Percentiles rank a stretch among this genome's conserved stretches.
phyloP scores from a whole-genome alignment of 2,113 vertebrate genomes.

The Phrynocephalus versicolor region DNA sequence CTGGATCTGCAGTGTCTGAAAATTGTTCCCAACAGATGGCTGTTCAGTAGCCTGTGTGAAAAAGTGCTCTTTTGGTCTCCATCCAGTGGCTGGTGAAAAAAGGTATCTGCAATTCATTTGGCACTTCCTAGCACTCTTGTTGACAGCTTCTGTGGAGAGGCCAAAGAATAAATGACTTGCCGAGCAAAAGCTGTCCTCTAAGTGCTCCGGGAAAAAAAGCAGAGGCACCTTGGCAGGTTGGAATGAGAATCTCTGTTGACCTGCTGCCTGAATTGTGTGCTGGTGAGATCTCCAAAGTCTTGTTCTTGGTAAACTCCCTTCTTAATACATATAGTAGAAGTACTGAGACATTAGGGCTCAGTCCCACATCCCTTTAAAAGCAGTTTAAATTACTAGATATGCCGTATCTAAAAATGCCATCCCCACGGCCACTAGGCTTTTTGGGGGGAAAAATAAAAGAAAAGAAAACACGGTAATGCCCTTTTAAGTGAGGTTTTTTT shows the following conservation, averaged over 20 bases:
- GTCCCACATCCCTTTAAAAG: no score
- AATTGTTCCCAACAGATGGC: slow-evolving; percentile 33
- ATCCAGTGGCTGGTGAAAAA: not conserved
- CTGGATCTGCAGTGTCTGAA: not conserved
- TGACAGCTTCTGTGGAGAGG: slow-evolving; percentile 6
- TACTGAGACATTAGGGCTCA: no score
- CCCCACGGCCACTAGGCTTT: no score
- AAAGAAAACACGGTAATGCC: no score
- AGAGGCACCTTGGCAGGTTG: slow-evolving; percentile 26
- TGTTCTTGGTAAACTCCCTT: no score
- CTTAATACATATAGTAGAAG: no score
- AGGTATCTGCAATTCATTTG: slow-evolving; percentile 38
- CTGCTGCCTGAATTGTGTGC: not conserved
- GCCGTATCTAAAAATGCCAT: no score
- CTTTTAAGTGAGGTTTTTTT: no score
- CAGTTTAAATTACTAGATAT: no score
- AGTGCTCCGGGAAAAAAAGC: not conserved
- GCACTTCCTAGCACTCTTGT: slow-evolving; percentile 17
- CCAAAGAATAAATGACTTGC: not conserved
- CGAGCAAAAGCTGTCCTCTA: slow-evolving; percentile 33
- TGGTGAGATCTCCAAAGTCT: not conserved
- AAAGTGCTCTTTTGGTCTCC: slow-evolving; percentile 18
- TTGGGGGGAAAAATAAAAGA: no score
- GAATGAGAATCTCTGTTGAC: slow-evolving; percentile 13
- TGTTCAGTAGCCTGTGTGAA: slow-evolving; percentile 6